A percentile compares a stretch with the other conserved stretches of the same genome.
Evolutionary conservation across 2,113 vertebrate species (phyloP).

Genomic region (Microtus montanus): DNA sequence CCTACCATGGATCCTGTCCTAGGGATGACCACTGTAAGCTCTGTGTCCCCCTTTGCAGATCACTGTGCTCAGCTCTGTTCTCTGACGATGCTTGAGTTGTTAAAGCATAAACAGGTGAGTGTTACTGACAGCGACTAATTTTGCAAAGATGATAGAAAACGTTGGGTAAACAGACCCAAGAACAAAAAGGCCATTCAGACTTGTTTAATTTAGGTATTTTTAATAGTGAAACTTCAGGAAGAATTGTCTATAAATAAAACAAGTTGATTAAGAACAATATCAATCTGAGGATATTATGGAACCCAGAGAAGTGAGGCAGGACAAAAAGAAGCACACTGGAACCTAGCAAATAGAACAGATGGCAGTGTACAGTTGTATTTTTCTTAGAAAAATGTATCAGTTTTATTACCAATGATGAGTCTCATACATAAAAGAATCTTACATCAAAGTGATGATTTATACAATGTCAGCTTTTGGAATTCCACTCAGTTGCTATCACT

Average conservation of each 20-base stretch:
- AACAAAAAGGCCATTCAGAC: constrained; percentile 78
- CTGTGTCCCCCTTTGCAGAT: background rate
- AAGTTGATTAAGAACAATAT: constrained; percentile 33
- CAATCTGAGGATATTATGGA: background rate
- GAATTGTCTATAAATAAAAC: constrained; percentile 69
- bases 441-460: background rate
- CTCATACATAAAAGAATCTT: background rate
- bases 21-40: background rate
- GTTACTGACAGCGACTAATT: constrained; percentile 80
- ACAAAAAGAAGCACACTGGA: background rate
- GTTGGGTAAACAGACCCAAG: constrained; percentile 75
- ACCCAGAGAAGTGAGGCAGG: background rate
- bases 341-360: background rate
- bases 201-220: constrained; percentile 79
- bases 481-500: constrained; percentile 19
- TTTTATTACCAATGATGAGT: background rate
- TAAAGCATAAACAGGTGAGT: constrained; percentile 33
- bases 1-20: background rate
- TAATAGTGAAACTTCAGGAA: constrained; percentile 77
- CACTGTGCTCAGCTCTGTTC: background rate
- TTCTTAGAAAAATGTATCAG: constrained; percentile 31
- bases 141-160: constrained; percentile 82
- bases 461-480: background rate
- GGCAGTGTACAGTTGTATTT: background rate
- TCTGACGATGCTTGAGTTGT: background rate